Evolutionary conservation across 2,797 vertebrate genomes (phyloP).

Genomic region (Okamejei kenojei): DNA sequence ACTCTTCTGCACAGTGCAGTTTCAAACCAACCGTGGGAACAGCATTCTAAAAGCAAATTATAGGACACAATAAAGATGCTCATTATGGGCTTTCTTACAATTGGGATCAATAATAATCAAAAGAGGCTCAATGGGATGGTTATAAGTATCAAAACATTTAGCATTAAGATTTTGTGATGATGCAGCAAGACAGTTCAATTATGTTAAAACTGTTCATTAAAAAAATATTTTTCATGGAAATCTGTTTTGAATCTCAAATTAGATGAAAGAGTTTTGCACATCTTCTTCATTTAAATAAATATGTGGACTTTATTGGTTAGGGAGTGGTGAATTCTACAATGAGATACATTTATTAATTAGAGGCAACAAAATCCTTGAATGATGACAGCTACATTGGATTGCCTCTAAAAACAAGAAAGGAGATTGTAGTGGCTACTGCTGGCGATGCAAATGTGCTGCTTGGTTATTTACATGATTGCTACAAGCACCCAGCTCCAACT

Average conservation of each 20-base stretch:
- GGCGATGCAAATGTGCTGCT: no score
- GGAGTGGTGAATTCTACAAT: not conserved
- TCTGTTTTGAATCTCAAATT: not conserved
- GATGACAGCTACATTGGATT: no score
- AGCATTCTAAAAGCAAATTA: not conserved
- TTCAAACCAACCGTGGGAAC: not conserved
- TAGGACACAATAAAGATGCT: not conserved
- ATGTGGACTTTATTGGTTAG: not conserved
- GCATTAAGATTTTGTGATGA: not conserved
- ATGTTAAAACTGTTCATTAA: not conserved
- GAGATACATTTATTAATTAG: not conserved
- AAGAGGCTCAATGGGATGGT: not conserved
- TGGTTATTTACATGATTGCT: no score
- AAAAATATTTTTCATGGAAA: not conserved
- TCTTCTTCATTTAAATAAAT: no score
- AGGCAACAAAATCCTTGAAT: not conserved
- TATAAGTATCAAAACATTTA: not conserved
- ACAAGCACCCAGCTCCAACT: no score
- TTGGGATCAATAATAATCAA: not conserved
- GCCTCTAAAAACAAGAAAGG: no score
- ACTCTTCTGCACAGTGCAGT: not conserved
- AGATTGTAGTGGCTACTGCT: no score
- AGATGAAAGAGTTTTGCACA: not conserved
- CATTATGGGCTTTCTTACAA: not conserved
- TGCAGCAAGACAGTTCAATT: not conserved